phyloP scores from a whole-genome alignment of 2,113 vertebrate species.

The Narcine bancroftii region DNA sequence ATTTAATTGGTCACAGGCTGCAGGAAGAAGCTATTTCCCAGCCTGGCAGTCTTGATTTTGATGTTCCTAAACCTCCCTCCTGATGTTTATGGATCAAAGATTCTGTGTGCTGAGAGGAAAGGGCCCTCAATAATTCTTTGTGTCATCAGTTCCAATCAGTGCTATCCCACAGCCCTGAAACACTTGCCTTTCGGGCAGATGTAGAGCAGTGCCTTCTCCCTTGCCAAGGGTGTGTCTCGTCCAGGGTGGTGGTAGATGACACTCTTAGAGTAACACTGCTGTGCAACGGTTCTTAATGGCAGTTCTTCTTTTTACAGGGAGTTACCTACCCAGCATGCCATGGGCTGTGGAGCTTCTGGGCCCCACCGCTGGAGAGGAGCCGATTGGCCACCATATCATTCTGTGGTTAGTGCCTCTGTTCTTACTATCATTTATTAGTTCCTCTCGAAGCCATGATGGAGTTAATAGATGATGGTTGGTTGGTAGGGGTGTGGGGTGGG shows the following conservation, averaged over 20 bases:
- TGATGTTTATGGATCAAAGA: too few species aligned
- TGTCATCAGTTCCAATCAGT: too few species aligned
- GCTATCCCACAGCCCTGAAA: too few species aligned
- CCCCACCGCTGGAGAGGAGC: conserved; percentile 88
- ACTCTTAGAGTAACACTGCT: neutral
- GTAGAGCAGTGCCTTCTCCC: too few species aligned
- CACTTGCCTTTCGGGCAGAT: too few species aligned
- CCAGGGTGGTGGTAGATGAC: neutral
- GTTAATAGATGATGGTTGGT: neutral
- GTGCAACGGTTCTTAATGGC: neutral
- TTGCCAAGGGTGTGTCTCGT: neutral
- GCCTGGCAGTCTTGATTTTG: too few species aligned
- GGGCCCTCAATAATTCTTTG: too few species aligned
- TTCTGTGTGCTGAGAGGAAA: too few species aligned
- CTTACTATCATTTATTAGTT: neutral
- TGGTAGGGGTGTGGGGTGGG: neutral
- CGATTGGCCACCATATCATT: conserved; percentile 88
- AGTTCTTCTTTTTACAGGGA: conserved; percentile 57
- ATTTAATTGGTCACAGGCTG: too few species aligned
- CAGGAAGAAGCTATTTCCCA: too few species aligned
- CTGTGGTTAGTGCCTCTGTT: conserved; percentile 69
- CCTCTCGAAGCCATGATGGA: neutral
- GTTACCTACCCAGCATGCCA: conserved; percentile 97
- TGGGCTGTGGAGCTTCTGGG: conserved; percentile 97
- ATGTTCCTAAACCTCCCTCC: too few species aligned